These are phyloP conservation scores for Poeciliopsis occidentalis DNA, from an alignment of 2,113 vertebrate species.

Conservation along the genomic window DNA sequence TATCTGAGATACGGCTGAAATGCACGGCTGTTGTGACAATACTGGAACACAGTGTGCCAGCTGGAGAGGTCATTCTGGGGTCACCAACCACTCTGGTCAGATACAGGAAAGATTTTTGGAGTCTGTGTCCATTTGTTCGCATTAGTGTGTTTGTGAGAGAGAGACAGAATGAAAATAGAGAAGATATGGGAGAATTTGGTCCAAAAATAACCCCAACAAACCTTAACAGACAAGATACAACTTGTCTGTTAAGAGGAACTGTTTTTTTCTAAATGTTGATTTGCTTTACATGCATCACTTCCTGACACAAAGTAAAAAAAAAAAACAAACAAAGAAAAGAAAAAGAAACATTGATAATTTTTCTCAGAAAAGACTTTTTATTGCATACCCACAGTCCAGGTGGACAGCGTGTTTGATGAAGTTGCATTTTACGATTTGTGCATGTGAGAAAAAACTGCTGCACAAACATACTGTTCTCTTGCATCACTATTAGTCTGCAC, in stretches of 20 bases:
- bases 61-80: constrained; percentile 65
- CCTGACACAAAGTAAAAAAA: neutral
- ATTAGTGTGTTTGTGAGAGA: constrained; percentile 5
- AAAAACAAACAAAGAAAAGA: neutral
- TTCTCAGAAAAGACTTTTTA: no score
- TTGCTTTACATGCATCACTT: neutral
- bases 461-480: constrained; percentile 51
- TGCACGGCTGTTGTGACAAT: constrained; percentile 54
- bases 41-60: constrained; percentile 67
- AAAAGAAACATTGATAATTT: neutral
- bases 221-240: neutral
- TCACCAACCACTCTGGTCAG: constrained; percentile 46
- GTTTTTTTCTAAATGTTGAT: no score
- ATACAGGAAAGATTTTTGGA: constrained; percentile 19
- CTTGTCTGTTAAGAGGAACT: neutral
- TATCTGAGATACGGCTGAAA: constrained; percentile 55
- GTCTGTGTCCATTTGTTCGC: constrained; percentile 10
- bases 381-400: no score
- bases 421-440: neutral
- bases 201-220: constrained; percentile 3
- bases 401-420: no score
- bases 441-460: constrained; percentile 22
- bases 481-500: constrained; percentile 59
- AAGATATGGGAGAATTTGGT: neutral
- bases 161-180: constrained; percentile 8